Base-by-base conservation (phyloP, 2,113 vertebrate species). In the Aviceda subcristata region DNA sequence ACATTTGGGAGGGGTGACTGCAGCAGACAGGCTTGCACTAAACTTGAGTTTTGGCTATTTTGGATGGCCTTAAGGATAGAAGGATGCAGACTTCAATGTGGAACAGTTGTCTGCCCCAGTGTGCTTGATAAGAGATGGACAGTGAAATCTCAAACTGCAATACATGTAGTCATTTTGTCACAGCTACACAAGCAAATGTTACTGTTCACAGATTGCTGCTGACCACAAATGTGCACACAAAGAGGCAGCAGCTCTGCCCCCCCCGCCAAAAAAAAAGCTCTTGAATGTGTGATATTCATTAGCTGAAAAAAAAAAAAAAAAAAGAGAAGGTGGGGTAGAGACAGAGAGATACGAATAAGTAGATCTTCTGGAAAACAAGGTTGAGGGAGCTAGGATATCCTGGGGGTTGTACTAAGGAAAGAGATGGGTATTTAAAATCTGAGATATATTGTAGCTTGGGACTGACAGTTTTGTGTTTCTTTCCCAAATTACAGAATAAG, bases 201-300 rank as follows among this genome's bases (percentile, higher is more conserved):
- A 8, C 12, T 64, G 15, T 62, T 94, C n/a, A n/a, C 15, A 46
- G 17, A 4, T 18, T 80, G 29, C 39, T 87, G 36, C 50, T 92
- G 73, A 57, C 34, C 60, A 57, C 6, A 79, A 20, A 9, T 4
- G 3, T 55, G 21, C n/a, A 26, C 4, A 21, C 18, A n/a, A 45
- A 74, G 39, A 88, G 17, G 32, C 51, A 78, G 19, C 24, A 77
- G 34, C 9, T 6, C 20, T 6, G 2, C 7, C 14, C 3, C 3
- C 3, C 1, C 4, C 2, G n/a, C n/a, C n/a, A n/a, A n/a, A n/a
- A 2, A 43, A 57, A 84, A 50, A 11, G 23, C 29, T 68, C 18
- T 30, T 34, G 6, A 48, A 41, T 48, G 5, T 75, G 9, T 32
- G 8, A 45, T 57, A 77, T 46, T 80, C 9, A 17, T 14, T 59